Evolutionary conservation across 2,888 invertebrate species (phyloP), one percentile per base, ranked within the genome.

Genomic region (Desoria tigrina): DNA sequence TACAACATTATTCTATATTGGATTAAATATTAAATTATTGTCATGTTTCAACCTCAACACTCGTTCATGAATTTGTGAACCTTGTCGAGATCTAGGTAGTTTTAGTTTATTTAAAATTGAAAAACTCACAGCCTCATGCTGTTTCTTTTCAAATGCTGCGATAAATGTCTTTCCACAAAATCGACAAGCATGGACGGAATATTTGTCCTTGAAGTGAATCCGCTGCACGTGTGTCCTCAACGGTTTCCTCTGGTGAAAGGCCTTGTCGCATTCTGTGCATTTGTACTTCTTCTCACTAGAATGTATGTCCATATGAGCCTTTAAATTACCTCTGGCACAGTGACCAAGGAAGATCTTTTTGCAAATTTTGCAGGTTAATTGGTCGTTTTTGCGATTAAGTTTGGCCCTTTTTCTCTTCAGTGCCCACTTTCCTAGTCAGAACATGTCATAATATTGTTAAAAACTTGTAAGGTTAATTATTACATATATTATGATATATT

Each of bases 271-370:
- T 7, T 21, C 16, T 4, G 4, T 16, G 24, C 51, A 51, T 23
- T 51, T 16, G 16, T 23, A 51, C 6, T 24, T 51, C 9, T 24
- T 24, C 4, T 4, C 21, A n/a, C n/a, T n/a, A 24, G 24, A 26
- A 27, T 51, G 51, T 21, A 23, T 27, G 14, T 51, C 51, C 27
- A 51, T 26, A n/a, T 51, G 51, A 51, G 16, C 16, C 51, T 21
- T 18, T 18, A 51, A 51, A 51, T 51, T 51, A 23, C 26, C 9
- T 11, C 3, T 7, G 24, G 23, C 21, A 4, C 23, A 6, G 4
- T 3, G 4, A 21, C 26, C 51, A 4, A 23, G 7, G 16, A 51
- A 51, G 7, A 16, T 16, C 26, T 23, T 51, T 6, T 7, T 14
- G 27, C 51, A 51, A 16, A 51, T 26, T 21, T 9, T 26, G 24